Base-by-base conservation (phyloP, 1,140 invertebrate species). In the Calliphora vicina region DNA sequence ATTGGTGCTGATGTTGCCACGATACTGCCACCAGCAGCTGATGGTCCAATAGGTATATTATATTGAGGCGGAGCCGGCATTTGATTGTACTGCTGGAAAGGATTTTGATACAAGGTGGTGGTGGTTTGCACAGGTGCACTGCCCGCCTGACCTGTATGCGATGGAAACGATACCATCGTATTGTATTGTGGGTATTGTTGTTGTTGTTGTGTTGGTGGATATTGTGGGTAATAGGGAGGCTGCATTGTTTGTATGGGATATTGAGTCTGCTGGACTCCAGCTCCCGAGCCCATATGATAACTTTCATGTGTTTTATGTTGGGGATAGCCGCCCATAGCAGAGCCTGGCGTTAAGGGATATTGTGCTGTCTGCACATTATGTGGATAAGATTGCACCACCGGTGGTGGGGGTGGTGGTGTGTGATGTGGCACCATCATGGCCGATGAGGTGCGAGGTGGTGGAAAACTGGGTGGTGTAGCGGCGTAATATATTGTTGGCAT, bases 381-480 rank as follows among this genome's bases (percentile, higher is more conserved):
- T 61, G 50, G 50, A 76, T 84, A 87, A 85, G 88, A 20, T 57
- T 76, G 72, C 23, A 76, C 86, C n/a, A 35, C 35, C 10, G 35
- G 35, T 35, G 35, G 5, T 35, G 35, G 35, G 85, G 67, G 57
- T 84, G 45, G 25, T 20, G 87, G 86, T 29, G 43, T 85, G 84
- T 83, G 83, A 86, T 82, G 26, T 84, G 82, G 57, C 17, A 81
- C 15, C 35, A 78, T 20, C 9, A 35, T 67, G 3, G 76, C 57
- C 20, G 76, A 43, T 26, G 81, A 84, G 1, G 87, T 81, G 17
- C 88, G 87, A 12, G 88, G 88, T 82, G 88, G 88, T 80, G 88
- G 88, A 82, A 88, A 84, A 61, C 87, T 87, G n/a, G 88, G 88
- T 80, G 88, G 88, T 13, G 88, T 87, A n/a, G 85, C 86, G 12